Evolutionary conservation across 2,797 vertebrate genomes (phyloP), one percentile per base, ranked within the genome.

Genomic region (Falco naumanni): DNA sequence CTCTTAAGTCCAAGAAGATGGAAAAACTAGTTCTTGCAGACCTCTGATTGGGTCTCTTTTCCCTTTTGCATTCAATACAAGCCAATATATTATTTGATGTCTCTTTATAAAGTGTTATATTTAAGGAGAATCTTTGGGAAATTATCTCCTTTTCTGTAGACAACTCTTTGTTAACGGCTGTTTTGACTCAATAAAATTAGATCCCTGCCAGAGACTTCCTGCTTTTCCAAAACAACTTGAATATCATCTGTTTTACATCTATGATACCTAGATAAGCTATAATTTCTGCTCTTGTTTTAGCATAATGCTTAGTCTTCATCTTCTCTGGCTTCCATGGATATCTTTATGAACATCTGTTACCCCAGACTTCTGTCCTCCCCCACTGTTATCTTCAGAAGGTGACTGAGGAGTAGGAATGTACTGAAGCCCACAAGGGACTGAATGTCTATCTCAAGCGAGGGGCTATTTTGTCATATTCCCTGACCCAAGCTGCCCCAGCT

Each of bases 131-230:
- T 45, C 22, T 79, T 82, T 24, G 39, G 37, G 66, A 94, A 93
- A 54, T 90, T 0, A 63, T 33, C 31, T 94, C 33, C 16, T 88
- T 53, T 86, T 90, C 91, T 76, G n/a, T 51, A 82, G 77, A 87
- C 26, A 71, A 11, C 39, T 72, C 68, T 76, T 84, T 82, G 28
- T 82, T 85, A 85, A 87, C 72, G 59, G 8, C 33, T 82, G 3
- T 69, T 96, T 96, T 93, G 70, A 90, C 90, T 77, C 80, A 77
- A 57, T 87, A 90, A 93, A 89, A 79, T 75, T 31, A 84, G 50
- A 87, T 74, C 19, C 12, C 24, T 90, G 45, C 24, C 75, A 91
- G 64, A 90, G 57, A 59, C 34, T 85, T 81, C 29, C 31, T 39
- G 10, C 66, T 91, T 91, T 93, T 95, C 83, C 70, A 90, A 59